phyloP scores from a whole-genome alignment of 2,888 invertebrate species.

The Macrophya alboannulata region DNA sequence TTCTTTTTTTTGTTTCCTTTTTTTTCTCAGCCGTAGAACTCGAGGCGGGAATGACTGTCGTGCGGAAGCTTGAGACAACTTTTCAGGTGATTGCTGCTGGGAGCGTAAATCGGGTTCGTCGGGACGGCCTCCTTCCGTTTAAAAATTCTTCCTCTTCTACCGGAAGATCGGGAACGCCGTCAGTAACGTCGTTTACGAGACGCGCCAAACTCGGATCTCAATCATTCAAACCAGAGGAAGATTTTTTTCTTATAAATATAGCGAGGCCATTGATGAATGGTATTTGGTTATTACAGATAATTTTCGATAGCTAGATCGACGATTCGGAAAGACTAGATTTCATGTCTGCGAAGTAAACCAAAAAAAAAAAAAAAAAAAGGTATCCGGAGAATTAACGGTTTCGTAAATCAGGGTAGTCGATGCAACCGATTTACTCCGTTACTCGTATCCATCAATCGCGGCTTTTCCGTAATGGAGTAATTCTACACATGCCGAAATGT shows the following conservation, averaged over 20 bases:
- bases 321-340: neutral
- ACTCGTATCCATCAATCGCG: conserved; percentile 38
- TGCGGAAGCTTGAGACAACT: conserved; percentile 39
- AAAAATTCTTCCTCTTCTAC: conserved; percentile 35
- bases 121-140: conserved; percentile 49
- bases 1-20: neutral
- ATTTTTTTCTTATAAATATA: neutral
- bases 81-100: conserved; percentile 27
- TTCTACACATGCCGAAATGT: conserved; percentile 55
- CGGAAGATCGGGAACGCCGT: conserved; percentile 49
- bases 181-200: conserved; percentile 42
- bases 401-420: conserved; percentile 12
- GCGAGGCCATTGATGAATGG: neutral
- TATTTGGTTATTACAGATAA: neutral
- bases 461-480: conserved; percentile 39
- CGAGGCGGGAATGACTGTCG: conserved; percentile 17
- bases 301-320: neutral
- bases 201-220: conserved; percentile 5
- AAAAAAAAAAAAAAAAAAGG: neutral
- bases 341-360: neutral
- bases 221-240: conserved; percentile 34
- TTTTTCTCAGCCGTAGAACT: neutral
- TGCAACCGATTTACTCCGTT: conserved; percentile 43
- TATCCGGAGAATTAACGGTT: neutral
- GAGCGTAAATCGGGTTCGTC: conserved; percentile 44